phyloP scores from a whole-genome alignment of 1,140 invertebrate species.

The Temnothorax curvispinosus region DNA sequence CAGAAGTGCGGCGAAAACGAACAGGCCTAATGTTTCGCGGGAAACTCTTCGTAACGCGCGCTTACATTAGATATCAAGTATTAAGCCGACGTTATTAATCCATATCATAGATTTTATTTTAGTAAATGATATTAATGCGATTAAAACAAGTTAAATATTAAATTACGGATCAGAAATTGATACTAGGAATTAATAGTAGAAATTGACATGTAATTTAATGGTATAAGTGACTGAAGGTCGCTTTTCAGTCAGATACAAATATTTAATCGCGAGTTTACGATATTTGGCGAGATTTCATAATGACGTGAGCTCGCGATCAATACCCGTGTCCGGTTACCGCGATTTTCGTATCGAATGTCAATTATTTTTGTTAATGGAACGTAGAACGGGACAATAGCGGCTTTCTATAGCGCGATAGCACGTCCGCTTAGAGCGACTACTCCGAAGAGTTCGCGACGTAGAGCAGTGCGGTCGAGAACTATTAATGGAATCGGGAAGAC shows the following conservation, averaged over 20 bases:
- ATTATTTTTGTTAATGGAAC: slow-evolving; percentile 45
- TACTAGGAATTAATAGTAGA: neutral
- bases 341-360: slow-evolving; percentile 38
- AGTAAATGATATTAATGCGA: neutral
- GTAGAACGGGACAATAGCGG: neutral
- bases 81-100: neutral
- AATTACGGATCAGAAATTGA: neutral
- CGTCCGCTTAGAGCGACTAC: neutral
- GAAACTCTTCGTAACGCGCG: neutral
- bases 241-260: neutral
- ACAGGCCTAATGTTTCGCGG: neutral
- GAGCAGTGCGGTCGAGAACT: slow-evolving; percentile 52
- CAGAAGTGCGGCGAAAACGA: too few relatives aligned
- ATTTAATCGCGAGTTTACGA: neutral
- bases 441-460: slow-evolving; percentile 25
- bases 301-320: neutral
- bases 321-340: neutral
- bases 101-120: neutral
- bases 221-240: neutral
- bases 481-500: slow-evolving; percentile 70
- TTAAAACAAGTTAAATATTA: neutral
- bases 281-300: neutral
- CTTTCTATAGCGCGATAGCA: slow-evolving; percentile 12
- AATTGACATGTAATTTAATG: too few relatives aligned
- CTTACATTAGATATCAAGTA: neutral